phyloP scores from a whole-genome alignment of 2,113 vertebrate species.

The Chionodraco myersi region DNA sequence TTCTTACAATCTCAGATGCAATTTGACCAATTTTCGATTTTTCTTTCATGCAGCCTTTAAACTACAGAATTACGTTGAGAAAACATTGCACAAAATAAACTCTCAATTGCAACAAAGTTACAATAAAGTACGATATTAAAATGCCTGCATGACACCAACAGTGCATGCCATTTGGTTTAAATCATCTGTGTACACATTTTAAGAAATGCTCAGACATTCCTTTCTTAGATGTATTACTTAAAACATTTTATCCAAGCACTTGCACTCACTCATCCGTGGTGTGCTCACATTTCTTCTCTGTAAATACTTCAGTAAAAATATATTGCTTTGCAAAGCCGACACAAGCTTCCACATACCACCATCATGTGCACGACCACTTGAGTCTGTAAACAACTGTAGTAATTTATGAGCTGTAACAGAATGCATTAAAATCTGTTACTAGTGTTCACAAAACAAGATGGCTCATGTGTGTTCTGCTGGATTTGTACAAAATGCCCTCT shows the following conservation, averaged over 20 bases:
- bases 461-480: background rate
- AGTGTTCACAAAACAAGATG: background rate
- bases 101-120: background rate
- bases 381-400: background rate
- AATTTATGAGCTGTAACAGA: background rate
- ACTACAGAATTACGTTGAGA: background rate
- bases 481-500: background rate
- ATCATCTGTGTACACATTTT: too few relatives aligned
- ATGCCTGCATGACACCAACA: background rate
- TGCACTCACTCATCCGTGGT: background rate
- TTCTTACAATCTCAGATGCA: background rate
- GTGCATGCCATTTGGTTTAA: background rate
- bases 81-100: background rate
- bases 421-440: background rate
- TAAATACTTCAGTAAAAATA: constrained; percentile 19
- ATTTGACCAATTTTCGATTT: background rate
- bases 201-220: background rate
- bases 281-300: constrained; percentile 20
- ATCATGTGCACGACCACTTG: background rate
- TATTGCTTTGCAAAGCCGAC: background rate
- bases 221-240: constrained; percentile 3
- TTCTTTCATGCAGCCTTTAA: background rate
- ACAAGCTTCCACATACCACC: background rate
- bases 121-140: background rate
- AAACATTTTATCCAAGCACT: background rate